A percentile compares a stretch with the other conserved stretches of the same genome.
phyloP scores from a whole-genome alignment of 2,797 vertebrate genomes.

The Oceanodroma leucorhoa region DNA sequence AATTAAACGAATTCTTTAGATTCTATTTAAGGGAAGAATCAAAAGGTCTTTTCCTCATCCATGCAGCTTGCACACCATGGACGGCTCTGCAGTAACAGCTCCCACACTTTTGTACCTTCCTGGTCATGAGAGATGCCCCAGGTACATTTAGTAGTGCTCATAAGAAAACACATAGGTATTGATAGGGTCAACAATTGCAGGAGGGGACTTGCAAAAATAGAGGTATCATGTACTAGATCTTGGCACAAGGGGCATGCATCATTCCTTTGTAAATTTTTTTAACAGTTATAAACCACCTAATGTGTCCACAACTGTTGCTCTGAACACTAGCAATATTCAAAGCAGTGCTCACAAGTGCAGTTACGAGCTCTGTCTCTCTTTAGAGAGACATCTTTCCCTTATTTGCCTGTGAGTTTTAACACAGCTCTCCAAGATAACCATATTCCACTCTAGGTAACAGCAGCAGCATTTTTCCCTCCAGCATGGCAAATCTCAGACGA shows the following conservation, averaged over 20 bases:
- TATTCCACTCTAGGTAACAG: not conserved
- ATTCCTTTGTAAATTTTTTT: not conserved
- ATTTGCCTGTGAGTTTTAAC: not conserved
- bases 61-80: not conserved
- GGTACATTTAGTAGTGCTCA: not conserved
- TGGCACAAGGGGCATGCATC: not conserved
- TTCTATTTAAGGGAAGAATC: not conserved
- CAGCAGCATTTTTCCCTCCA: not conserved
- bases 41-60: not conserved
- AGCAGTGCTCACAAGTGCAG: not conserved
- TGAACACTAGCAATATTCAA: not conserved
- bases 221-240: not conserved
- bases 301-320: not conserved
- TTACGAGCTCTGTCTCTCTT: not conserved
- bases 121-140: not conserved
- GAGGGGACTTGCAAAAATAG: not conserved
- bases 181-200: not conserved
- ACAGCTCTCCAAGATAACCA: not conserved
- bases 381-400: not conserved
- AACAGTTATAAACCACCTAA: not conserved
- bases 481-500: not conserved
- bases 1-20: not conserved
- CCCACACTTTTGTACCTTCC: not conserved
- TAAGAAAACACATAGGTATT: not conserved
- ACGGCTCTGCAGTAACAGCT: not conserved